A percentile compares a stretch with the other conserved stretches of the same genome.
phyloP scores from a whole-genome alignment of 2,797 vertebrate genomes.

The Sebastes kiyomatsui region DNA sequence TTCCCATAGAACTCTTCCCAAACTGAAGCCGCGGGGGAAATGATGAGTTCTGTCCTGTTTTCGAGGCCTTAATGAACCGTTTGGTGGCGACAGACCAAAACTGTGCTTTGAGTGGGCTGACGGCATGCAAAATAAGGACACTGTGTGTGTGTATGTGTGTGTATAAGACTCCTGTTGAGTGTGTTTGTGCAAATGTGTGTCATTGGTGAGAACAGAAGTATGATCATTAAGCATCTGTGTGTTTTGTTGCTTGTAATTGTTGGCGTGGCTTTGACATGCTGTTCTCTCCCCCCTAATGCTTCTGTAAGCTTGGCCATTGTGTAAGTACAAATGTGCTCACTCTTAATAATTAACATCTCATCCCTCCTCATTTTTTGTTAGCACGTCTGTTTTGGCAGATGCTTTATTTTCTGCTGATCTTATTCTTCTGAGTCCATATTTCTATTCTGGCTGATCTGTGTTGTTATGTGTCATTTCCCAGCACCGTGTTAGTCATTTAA shows the following conservation, averaged over 20 bases:
- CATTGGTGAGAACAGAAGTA: slow-evolving; percentile 16
- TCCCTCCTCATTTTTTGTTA: slow-evolving; percentile 27
- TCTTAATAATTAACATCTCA: slow-evolving; percentile 57
- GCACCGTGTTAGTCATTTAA: background rate
- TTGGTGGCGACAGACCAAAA: slow-evolving; percentile 27
- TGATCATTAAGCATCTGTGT: slow-evolving; percentile 70
- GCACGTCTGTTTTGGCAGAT: slow-evolving; percentile 22
- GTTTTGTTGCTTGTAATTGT: slow-evolving; percentile 64
- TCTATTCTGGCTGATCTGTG: background rate
- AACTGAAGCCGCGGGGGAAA: slow-evolving; percentile 42
- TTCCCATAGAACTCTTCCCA: slow-evolving; percentile 51
- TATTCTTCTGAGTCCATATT: background rate
- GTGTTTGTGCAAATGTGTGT: slow-evolving; percentile 22
- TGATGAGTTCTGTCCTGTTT: slow-evolving; percentile 1
- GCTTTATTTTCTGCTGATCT: slow-evolving; percentile 22
- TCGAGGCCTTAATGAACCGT: slow-evolving; percentile 57
- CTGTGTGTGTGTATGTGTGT: background rate
- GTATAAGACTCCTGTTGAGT: slow-evolving; percentile 3
- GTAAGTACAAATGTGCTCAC: slow-evolving; percentile 88
- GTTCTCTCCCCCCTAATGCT: slow-evolving; percentile 85
- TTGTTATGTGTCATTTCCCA: background rate
- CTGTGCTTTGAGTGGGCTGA: slow-evolving; percentile 20
- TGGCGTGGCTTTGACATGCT: slow-evolving; percentile 82
- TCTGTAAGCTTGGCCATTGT: slow-evolving; percentile 97
- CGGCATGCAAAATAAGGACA: slow-evolving; percentile 19